These are phyloP conservation scores for Orussus abietinus DNA, from an alignment of 1,140 invertebrate species.

Conservation along the genomic window DNA sequence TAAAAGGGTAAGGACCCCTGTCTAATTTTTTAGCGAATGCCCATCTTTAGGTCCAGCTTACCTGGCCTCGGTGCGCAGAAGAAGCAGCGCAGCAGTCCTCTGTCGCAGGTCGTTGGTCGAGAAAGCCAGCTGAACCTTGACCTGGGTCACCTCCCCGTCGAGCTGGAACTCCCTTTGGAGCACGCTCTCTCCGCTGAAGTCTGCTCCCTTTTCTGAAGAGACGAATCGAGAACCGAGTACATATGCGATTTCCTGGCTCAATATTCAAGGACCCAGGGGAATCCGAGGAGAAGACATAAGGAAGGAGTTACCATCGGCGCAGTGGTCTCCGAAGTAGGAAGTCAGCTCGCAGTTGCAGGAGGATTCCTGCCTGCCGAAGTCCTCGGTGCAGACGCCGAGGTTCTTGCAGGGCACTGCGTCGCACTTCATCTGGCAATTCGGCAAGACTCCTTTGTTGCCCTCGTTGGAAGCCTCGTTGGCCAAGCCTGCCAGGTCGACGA, in stretches of 20 bases:
- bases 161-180: conserved; percentile 72
- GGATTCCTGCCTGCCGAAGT: conserved; percentile 78
- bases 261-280: no score
- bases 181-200: conserved; percentile 81
- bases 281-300: no score
- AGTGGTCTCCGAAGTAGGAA: conserved; percentile 78
- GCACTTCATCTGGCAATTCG: conserved; percentile 85
- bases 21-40: conserved; percentile 5
- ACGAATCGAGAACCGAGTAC: no score
- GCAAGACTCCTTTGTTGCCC: conserved; percentile 69
- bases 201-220: conserved; percentile 79
- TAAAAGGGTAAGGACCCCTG: conserved; percentile 52
- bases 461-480: conserved; percentile 68
- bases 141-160: conserved; percentile 64
- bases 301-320: conserved; percentile 54
- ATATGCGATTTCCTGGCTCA: no score
- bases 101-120: conserved; percentile 73
- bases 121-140: conserved; percentile 78
- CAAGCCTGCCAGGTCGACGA: conserved; percentile 71
- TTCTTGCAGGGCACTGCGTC: conserved; percentile 83
- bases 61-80: conserved; percentile 80
- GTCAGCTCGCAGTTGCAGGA: conserved; percentile 85
- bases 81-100: conserved; percentile 69
- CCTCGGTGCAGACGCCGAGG: conserved; percentile 81
- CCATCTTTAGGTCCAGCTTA: conserved; percentile 43